Base-by-base conservation (phyloP, 1,140 invertebrate species). In the Tenebrio molitor region DNA sequence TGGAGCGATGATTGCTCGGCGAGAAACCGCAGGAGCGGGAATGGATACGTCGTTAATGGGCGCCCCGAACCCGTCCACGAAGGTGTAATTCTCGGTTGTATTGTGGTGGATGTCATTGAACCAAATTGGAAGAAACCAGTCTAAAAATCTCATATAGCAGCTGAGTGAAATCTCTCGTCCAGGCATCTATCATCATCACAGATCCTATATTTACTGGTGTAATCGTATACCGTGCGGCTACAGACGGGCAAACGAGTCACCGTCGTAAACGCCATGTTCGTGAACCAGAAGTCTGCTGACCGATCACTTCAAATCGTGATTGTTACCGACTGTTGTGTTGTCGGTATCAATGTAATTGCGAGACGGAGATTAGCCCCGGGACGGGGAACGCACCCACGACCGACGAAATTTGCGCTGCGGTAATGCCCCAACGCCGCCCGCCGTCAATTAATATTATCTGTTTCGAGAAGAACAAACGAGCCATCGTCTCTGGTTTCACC, bases 141-240 rank as follows among this genome's bases (percentile, higher is more conserved):
- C 72, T 69, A 64, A 73, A 69, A 53, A 71, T 72, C 71, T 53
- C 41, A 42, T 33, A 25, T 46, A 58, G 62, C 53, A 72, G 33
- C 14, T 33, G 62, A 65, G 69, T 65, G 58, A 65, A 71, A 71
- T 71, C 50, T 68, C 63, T 69, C 65, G 63, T 69, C 67, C 71
- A 50, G 41, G 63, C 71, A 76, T 76, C 68, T 73, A 76, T 76
- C 74, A 74, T 74, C 74, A 76, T 76, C 74, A 74, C 68, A 71
- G 68, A 71, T 73, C 65, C 72, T 69, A 73, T 69, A 73, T 73
- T 73, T 73, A 73, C 72, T 62, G 66, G 72, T 50, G 72, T 73
- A 73, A 73, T 73, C 66, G 72, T 62, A 69, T 73, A 68, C 72
- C 64, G 66, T 69, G 53, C 66, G 50, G 67, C 71, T 72, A 67